phyloP scores from a whole-genome alignment of 1,140 invertebrate species.

The Andrena cerasifolii region DNA sequence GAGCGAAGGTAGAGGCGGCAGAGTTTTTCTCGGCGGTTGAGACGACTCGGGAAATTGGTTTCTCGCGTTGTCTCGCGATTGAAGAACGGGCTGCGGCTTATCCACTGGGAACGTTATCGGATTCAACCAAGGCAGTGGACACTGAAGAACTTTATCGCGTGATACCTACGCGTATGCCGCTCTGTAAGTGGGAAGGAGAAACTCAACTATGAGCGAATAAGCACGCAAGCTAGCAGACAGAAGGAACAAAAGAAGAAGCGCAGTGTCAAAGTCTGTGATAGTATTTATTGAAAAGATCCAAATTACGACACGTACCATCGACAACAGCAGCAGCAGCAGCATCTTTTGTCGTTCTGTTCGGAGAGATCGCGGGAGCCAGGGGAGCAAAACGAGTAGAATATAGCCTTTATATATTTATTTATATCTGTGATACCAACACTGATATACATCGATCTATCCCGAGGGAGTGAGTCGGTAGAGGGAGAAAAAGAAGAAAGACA shows the following conservation, averaged over 20 bases:
- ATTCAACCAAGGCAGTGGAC: neutral
- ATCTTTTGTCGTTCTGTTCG: conserved; percentile 40
- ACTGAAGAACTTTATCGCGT: neutral
- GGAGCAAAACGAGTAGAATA: conserved; percentile 47
- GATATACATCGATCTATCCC: conserved; percentile 67
- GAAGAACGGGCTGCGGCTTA: neutral
- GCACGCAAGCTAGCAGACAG: neutral
- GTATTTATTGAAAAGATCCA: conserved; percentile 78
- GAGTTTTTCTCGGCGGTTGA: conserved; percentile 19
- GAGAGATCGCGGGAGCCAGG: neutral
- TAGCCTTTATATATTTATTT: conserved; percentile 76
- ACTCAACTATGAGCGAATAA: conserved; percentile 10
- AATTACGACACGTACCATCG: conserved; percentile 50
- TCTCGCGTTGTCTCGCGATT: too few relatives aligned
- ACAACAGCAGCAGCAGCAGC: conserved; percentile 21
- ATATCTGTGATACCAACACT: conserved; percentile 71
- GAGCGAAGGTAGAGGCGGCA: conserved; percentile 21
- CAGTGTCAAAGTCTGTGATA: conserved; percentile 80
- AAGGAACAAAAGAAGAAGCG: conserved; percentile 38
- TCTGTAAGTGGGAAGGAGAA: too few relatives aligned
- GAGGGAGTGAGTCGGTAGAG: conserved; percentile 37
- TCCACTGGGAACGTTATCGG: neutral
- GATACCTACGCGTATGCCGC: neutral
- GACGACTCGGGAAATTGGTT: neutral
- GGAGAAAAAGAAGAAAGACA: neutral